phyloP scores from a whole-genome alignment of 1,140 invertebrate genomes.

The Pteromalus puparum region DNA sequence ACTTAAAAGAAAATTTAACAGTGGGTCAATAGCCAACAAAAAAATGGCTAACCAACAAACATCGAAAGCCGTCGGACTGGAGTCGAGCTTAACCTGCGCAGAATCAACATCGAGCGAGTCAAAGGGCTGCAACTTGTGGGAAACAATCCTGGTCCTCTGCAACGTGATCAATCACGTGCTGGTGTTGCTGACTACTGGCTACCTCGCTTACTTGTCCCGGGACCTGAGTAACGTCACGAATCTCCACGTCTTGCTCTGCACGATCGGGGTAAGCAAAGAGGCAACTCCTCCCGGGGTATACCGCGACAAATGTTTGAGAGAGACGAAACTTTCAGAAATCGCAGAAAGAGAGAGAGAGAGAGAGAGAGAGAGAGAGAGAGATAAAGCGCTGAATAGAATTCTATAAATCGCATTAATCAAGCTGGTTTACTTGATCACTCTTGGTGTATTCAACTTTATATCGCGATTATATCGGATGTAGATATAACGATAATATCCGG shows the following conservation, averaged over 20 bases:
- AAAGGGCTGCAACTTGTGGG: constrained; percentile 21
- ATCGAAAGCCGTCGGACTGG: neutral
- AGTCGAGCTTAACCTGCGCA: too few relatives aligned
- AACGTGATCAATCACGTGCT: constrained; percentile 63
- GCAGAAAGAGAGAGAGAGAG: neutral
- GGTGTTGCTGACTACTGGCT: constrained; percentile 60
- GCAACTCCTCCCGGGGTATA: neutral
- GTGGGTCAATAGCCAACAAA: too few relatives aligned
- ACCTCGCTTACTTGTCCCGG: constrained; percentile 56
- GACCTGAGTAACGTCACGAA: constrained; percentile 44
- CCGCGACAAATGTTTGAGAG: constrained; percentile 19
- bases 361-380: neutral
- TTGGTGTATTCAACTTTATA: too few relatives aligned
- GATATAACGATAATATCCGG: too few relatives aligned
- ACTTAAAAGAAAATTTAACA: too few relatives aligned
- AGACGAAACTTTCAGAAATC: neutral
- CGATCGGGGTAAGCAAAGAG: constrained; percentile 63
- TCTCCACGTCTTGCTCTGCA: constrained; percentile 62
- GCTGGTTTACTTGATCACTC: too few relatives aligned
- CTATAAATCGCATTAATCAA: neutral
- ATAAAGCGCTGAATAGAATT: neutral
- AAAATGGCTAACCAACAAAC: neutral
- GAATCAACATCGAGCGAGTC: neutral
- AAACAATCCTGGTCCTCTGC: constrained; percentile 51
- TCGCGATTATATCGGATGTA: too few relatives aligned